phyloP scores from a whole-genome alignment of 2,113 vertebrate genomes.

The Montifringilla adamsi region DNA sequence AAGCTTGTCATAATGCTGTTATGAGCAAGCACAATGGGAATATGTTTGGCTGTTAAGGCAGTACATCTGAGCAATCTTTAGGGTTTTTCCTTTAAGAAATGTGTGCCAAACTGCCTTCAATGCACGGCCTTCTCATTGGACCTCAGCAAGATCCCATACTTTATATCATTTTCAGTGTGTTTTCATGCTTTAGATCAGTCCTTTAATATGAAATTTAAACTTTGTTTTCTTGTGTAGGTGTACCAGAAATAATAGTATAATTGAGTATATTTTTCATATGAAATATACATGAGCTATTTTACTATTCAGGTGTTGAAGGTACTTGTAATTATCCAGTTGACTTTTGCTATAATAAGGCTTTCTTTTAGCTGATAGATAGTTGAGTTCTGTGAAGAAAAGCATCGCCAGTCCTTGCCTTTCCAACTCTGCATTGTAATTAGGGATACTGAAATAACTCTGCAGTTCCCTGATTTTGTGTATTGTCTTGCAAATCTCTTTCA shows the following conservation, averaged over 20 bases:
- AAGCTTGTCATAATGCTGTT: background rate
- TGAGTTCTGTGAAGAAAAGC: background rate
- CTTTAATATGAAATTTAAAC: background rate
- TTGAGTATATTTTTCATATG: background rate
- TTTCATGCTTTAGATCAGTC: background rate
- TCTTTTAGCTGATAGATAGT: background rate
- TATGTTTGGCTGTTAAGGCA: background rate
- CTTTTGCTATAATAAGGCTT: background rate
- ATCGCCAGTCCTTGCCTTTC: background rate
- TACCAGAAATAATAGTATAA: background rate
- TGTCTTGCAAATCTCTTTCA: conserved; percentile 37
- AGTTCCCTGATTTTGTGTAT: conserved; percentile 10
- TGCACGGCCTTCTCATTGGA: background rate
- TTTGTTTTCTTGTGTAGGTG: background rate
- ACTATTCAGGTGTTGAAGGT: background rate
- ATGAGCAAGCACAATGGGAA: background rate
- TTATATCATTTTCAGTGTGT: background rate
- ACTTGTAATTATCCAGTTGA: background rate
- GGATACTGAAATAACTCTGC: conserved; percentile 1
- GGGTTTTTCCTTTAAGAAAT: background rate
- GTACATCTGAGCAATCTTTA: background rate
- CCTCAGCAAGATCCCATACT: background rate
- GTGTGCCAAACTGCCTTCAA: background rate
- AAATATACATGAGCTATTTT: conserved; percentile 15
- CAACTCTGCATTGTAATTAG: background rate